These are phyloP conservation scores for Cydia strobilella DNA, from an alignment of 1,140 invertebrate species.

Conservation along the genomic window DNA sequence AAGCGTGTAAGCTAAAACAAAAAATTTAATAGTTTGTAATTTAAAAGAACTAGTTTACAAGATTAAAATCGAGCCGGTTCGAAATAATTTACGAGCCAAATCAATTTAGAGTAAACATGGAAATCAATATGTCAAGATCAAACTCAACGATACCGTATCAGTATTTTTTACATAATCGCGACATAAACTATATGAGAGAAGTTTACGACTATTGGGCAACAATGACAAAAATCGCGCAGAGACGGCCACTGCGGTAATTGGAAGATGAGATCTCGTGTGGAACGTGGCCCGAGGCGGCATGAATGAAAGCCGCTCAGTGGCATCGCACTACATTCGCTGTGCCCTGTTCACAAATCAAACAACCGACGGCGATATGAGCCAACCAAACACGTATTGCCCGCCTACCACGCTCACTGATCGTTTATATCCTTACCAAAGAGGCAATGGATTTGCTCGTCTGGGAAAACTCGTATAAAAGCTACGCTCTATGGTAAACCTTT, in stretches of 20 bases:
- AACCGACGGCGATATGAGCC: constrained; percentile 26
- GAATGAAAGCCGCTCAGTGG: constrained; percentile 76
- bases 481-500: constrained; percentile 52
- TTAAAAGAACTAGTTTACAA: background rate
- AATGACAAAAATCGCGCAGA: constrained; percentile 70
- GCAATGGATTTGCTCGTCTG: constrained; percentile 46
- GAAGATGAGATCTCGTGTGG: constrained; percentile 76
- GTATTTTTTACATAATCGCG: constrained; percentile 37
- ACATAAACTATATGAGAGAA: constrained; percentile 39
- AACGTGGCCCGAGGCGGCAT: constrained; percentile 73
- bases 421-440: background rate
- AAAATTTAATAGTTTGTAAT: background rate
- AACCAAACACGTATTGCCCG: constrained; percentile 37
- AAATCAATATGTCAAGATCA: constrained; percentile 23
- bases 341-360: constrained; percentile 38
- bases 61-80: background rate
- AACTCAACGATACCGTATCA: constrained; percentile 33
- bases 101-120: constrained; percentile 24
- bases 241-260: constrained; percentile 70
- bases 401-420: background rate
- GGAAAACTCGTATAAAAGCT: constrained; percentile 33
- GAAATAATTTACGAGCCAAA: constrained; percentile 21
- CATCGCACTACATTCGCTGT: constrained; percentile 57
- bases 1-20: background rate
- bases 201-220: constrained; percentile 63